These are phyloP conservation scores for Cremastinae sp. DNA, from an alignment of 2,888 invertebrate genomes.

Conservation along the genomic window DNA sequence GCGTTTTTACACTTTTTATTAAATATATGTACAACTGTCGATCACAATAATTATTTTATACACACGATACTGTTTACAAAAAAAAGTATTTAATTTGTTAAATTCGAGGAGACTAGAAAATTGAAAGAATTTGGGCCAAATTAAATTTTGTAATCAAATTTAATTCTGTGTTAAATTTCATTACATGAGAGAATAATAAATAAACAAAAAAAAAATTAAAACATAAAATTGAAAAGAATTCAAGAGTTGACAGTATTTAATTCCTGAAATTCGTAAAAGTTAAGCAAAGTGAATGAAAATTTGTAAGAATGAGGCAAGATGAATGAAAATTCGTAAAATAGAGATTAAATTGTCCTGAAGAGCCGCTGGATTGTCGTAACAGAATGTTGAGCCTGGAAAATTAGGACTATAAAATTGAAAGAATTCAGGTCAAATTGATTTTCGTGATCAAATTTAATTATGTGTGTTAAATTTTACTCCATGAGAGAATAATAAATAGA, in stretches of 20 bases:
- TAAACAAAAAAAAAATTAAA: constrained; percentile 6
- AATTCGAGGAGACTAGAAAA: background rate
- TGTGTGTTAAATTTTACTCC: background rate
- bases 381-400: constrained; percentile 95
- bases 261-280: no score
- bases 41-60: background rate
- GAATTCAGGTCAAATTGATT: background rate
- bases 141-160: background rate
- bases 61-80: background rate
- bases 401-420: constrained; percentile 49
- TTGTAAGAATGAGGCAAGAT: no score
- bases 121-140: no score
- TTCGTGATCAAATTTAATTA: background rate
- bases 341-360: constrained; percentile 95
- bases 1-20: background rate
- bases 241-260: no score
- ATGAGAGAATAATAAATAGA: background rate
- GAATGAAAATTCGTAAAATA: no score
- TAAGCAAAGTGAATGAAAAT: no score
- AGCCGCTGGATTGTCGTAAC: constrained; percentile 98
- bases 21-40: background rate
- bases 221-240: no score
- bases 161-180: background rate
- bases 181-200: background rate
- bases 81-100: no score